Evolutionary conservation across 2,113 vertebrate genomes (phyloP).

Genomic region (Xenopus tropicalis): UCB_Xtro_10.0 CM004451.2:25370501-25371000

Average conservation of each 20-base stretch:
- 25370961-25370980: constrained; percentile 20
- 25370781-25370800: too few species aligned
- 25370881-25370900: neutral
- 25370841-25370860: too few species aligned
- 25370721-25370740: too few species aligned
- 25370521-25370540: too few species aligned
- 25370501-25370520: too few species aligned
- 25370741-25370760: neutral
- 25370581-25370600: constrained; percentile 1
- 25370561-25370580: neutral
- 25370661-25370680: neutral
- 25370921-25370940: neutral
- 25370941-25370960: neutral
- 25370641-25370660: neutral
- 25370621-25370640: neutral
- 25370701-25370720: too few species aligned
- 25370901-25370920: neutral
- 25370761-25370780: too few species aligned
- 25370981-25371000: neutral
- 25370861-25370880: neutral
- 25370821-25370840: too few species aligned
- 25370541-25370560: neutral
- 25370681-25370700: neutral
- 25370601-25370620: constrained; percentile 16
- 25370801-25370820: neutral